These are phyloP conservation scores for Sebastes fasciatus DNA, from an alignment of 2,113 vertebrate species.

Conservation along the genomic window DNA sequence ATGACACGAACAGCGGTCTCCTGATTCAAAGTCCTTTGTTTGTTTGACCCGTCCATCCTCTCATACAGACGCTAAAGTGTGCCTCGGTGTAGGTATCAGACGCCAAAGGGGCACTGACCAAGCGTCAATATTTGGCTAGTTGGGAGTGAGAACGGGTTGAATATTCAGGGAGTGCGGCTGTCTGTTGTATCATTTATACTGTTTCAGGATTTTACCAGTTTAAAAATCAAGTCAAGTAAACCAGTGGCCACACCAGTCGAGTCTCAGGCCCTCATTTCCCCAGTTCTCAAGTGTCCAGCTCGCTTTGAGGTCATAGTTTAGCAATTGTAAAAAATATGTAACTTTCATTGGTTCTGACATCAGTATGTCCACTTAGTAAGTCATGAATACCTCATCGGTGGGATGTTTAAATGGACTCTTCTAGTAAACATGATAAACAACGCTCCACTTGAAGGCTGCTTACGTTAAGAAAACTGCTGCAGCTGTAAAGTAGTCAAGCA, in stretches of 20 bases:
- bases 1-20: too few relatives aligned
- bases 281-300: neutral
- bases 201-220: neutral
- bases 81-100: too few relatives aligned
- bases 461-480: neutral
- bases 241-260: too few relatives aligned
- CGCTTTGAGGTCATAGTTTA: neutral
- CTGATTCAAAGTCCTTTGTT: too few relatives aligned
- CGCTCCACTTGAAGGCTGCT: slow-evolving; percentile 23
- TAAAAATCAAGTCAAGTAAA: neutral
- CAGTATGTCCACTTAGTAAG: neutral
- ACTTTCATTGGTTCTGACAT: neutral
- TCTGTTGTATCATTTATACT: neutral
- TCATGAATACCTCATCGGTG: neutral
- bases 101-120: too few relatives aligned
- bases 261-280: neutral
- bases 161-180: neutral
- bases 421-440: slow-evolving; percentile 16
- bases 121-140: too few relatives aligned
- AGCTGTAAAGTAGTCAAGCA: neutral
- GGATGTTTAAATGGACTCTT: slow-evolving; percentile 18
- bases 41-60: too few relatives aligned
- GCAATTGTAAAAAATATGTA: neutral
- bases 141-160: too few relatives aligned
- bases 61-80: too few relatives aligned